Percentiles rank a stretch among this genome's conserved stretches.
phyloP scores from a whole-genome alignment of 1,140 invertebrate genomes.

The Drosophila nannoptera region DNA sequence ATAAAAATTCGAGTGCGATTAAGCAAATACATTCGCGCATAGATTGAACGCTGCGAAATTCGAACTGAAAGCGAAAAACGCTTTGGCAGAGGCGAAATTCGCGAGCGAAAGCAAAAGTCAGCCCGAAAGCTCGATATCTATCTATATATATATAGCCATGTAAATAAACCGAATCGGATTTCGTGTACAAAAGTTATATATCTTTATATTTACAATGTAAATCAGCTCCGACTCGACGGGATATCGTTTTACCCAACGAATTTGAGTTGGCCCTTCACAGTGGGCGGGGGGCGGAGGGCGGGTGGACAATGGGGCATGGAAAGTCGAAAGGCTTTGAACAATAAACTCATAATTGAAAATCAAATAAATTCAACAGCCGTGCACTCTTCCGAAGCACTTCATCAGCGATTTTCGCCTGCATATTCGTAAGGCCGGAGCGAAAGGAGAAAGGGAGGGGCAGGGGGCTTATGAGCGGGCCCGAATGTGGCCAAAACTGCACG shows the following conservation, averaged over 20 bases:
- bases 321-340: constrained; percentile 19
- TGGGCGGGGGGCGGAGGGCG: neutral
- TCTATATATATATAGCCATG: neutral
- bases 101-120: constrained; percentile 9
- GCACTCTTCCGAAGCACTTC: constrained; percentile 36
- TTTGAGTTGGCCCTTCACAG: neutral
- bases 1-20: constrained; percentile 41
- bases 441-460: constrained; percentile 19
- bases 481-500: constrained; percentile 38
- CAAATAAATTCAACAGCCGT: constrained; percentile 55
- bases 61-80: constrained; percentile 3
- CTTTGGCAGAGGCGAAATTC: neutral
- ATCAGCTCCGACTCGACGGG: too few species aligned
- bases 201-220: too few species aligned
- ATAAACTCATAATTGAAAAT: constrained; percentile 52
- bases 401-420: constrained; percentile 47
- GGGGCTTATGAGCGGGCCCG: constrained; percentile 5
- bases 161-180: neutral
- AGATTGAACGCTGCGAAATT: constrained; percentile 7
- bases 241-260: too few species aligned
- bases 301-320: neutral
- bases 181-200: too few species aligned
- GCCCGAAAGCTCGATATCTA: neutral
- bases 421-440: constrained; percentile 59
- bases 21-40: constrained; percentile 11